These are phyloP conservation scores for Brachionus manjavacas DNA, from an alignment of 1,140 invertebrate genomes.

Conservation along the genomic window DNA sequence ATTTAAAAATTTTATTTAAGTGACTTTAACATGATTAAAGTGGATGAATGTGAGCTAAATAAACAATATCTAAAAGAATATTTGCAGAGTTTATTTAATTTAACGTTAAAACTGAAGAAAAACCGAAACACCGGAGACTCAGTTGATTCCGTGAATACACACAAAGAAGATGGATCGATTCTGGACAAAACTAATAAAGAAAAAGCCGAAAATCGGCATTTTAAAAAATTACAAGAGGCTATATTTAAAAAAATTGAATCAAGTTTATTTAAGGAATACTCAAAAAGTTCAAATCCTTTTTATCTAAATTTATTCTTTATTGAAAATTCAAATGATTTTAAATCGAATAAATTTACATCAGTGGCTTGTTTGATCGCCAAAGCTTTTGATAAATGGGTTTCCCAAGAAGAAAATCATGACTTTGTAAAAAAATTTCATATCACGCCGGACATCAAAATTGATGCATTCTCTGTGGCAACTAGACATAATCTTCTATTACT, in stretches of 20 bases:
- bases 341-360: constrained; percentile 47
- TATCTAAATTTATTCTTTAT: constrained; percentile 46
- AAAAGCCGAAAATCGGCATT: background rate
- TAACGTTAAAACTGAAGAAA: constrained; percentile 7
- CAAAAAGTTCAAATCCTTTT: constrained; percentile 46
- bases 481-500: constrained; percentile 48
- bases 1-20: background rate
- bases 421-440: constrained; percentile 41
- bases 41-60: background rate
- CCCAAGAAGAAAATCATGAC: background rate
- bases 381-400: constrained; percentile 49
- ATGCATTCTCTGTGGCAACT: constrained; percentile 46
- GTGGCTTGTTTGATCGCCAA: constrained; percentile 48
- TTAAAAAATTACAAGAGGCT: constrained; percentile 33
- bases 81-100: constrained; percentile 15
- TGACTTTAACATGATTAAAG: constrained; percentile 15
- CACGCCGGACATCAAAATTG: constrained; percentile 45
- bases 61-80: constrained; percentile 16
- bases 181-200: background rate
- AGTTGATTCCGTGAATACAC: background rate
- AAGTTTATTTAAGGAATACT: constrained; percentile 14
- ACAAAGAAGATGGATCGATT: background rate
- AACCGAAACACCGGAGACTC: background rate
- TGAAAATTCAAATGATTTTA: constrained; percentile 46
- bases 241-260: constrained; percentile 28